phyloP scores from a whole-genome alignment of 2,797 vertebrate species.

The Manis pentadactyla region DNA sequence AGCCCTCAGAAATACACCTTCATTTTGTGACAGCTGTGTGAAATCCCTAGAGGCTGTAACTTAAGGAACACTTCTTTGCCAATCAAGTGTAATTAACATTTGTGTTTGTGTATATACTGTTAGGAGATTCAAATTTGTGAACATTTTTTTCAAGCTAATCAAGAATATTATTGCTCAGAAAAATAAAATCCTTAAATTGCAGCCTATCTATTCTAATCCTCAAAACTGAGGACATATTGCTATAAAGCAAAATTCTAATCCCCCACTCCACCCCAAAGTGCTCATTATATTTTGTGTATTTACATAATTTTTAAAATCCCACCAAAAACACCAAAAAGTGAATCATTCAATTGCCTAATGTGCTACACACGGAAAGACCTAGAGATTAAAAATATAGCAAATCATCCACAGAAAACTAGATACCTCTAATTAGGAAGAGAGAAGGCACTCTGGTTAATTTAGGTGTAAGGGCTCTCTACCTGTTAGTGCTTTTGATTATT shows the following conservation, averaged over 20 bases:
- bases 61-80: background rate
- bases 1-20: background rate
- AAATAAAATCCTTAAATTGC: constrained; percentile 39
- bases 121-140: background rate
- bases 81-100: constrained; percentile 15
- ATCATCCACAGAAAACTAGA: background rate
- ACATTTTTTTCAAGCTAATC: constrained; percentile 31
- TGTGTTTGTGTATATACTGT: background rate
- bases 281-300: background rate
- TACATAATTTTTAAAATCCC: background rate
- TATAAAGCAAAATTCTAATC: constrained; percentile 31
- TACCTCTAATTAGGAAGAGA: background rate
- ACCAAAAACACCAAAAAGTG: background rate
- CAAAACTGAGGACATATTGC: background rate
- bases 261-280: background rate
- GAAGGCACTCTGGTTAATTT: background rate
- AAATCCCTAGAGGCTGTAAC: background rate
- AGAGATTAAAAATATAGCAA: background rate
- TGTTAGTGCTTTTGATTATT: background rate
- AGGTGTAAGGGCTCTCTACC: background rate
- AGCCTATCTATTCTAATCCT: background rate
- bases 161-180: constrained; percentile 2
- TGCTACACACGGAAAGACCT: background rate
- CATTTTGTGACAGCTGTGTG: background rate
- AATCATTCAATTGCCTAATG: background rate